Conservation (phyloP, 2,797 vertebrate genomes). For the Mormyrops boulengeri region DNA sequence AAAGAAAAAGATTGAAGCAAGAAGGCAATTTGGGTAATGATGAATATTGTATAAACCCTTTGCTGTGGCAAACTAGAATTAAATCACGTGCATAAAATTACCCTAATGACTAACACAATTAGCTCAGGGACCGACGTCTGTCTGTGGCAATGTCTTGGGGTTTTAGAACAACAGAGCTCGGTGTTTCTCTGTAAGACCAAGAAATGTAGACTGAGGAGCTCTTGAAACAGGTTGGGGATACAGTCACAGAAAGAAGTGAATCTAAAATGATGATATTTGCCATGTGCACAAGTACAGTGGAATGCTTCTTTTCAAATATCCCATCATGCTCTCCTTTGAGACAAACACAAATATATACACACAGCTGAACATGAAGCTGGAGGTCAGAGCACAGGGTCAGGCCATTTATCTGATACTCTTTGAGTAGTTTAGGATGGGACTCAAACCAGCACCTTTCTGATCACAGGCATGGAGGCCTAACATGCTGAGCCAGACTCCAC, state of each 20-base stretch:
- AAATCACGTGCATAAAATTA: conserved; percentile 9
- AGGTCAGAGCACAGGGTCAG: neutral
- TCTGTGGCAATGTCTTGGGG: neutral
- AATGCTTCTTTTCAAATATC: neutral
- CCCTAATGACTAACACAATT: conserved; percentile 5
- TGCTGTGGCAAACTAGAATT: conserved; percentile 4
- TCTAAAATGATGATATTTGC: neutral
- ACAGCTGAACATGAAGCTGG: neutral
- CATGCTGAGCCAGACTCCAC: neutral
- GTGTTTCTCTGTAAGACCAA: neutral
- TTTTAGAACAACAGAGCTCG: neutral
- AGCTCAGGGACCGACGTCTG: neutral
- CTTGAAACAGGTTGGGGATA: neutral
- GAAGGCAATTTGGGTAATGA: neutral
- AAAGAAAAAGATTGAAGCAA: conserved; percentile 3
- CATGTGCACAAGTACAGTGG: neutral
- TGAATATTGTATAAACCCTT: conserved; percentile 6
- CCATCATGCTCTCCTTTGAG: neutral
- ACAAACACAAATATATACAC: neutral
- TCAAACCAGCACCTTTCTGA: neutral
- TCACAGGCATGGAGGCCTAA: neutral
- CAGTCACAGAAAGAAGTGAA: neutral
- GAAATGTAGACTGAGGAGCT: neutral
- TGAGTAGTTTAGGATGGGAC: neutral
- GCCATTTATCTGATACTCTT: neutral